Evolutionary conservation across 1,140 invertebrate genomes (phyloP).

Genomic region (Drosophila pallidifrons): DNA sequence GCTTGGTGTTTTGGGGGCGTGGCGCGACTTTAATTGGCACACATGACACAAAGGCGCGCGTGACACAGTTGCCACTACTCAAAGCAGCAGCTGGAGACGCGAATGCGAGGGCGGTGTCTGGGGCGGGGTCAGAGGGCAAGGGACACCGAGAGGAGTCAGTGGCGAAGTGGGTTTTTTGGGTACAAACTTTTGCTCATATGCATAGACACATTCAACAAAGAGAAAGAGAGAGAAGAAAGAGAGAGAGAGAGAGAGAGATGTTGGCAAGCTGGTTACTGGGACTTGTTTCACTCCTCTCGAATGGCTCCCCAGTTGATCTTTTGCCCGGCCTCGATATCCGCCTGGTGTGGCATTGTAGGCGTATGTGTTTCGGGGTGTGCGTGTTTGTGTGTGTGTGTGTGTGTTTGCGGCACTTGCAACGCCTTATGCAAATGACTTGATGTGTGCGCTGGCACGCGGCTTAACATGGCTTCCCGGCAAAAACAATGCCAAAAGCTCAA

Average conservation of each 20-base stretch:
- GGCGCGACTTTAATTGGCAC: slow-evolving; percentile 73
- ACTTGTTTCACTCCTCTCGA: slow-evolving; percentile 29
- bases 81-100: not conserved
- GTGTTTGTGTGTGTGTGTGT: slow-evolving; percentile 10
- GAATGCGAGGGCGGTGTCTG: not conserved
- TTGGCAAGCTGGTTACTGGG: slow-evolving; percentile 8
- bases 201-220: slow-evolving; percentile 61
- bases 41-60: slow-evolving; percentile 65
- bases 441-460: slow-evolving; percentile 48
- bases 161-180: not conserved
- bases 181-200: slow-evolving; percentile 71
- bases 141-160: no score
- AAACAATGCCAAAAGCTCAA: slow-evolving; percentile 66
- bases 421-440: slow-evolving; percentile 75
- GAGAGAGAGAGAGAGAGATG: not conserved
- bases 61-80: slow-evolving; percentile 69
- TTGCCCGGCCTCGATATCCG: slow-evolving; percentile 36
- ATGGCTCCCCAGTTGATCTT: slow-evolving; percentile 79
- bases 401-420: slow-evolving; percentile 29
- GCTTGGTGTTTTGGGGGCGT: slow-evolving; percentile 48
- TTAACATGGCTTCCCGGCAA: slow-evolving; percentile 22
- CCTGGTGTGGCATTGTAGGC: slow-evolving; percentile 48
- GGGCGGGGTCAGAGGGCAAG: not conserved
- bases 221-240: no score
- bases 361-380: slow-evolving; percentile 8